A percentile compares a stretch with the other conserved stretches of the same genome.
Conservation (phyloP, 2,888 invertebrate species). For the Ectemnius lituratus region DNA sequence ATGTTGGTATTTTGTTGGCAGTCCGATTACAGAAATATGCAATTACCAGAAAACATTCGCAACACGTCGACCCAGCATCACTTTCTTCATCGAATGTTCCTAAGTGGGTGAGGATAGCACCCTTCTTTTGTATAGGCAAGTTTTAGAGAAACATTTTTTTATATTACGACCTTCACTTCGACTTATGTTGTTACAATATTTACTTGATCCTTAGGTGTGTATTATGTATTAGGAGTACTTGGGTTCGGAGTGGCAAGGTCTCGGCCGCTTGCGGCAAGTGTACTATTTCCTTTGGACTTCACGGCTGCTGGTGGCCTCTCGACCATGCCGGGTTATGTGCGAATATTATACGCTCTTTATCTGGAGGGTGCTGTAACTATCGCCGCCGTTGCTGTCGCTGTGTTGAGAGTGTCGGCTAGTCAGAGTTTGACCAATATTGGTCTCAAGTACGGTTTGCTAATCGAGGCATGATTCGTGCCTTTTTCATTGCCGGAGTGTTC, state of each 20-base stretch:
- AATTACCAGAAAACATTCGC: slow-evolving; percentile 55
- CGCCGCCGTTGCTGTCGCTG: slow-evolving; percentile 81
- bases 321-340: slow-evolving; percentile 80
- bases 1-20: slow-evolving; percentile 79
- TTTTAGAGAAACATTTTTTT: neutral
- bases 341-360: slow-evolving; percentile 84
- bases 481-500: too few species aligned
- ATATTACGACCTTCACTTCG: too few species aligned
- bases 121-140: slow-evolving; percentile 70
- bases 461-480: slow-evolving; percentile 67
- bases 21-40: slow-evolving; percentile 78
- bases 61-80: slow-evolving; percentile 31
- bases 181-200: neutral
- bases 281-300: slow-evolving; percentile 85
- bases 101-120: slow-evolving; percentile 70
- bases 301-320: slow-evolving; percentile 85
- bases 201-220: slow-evolving; percentile 69
- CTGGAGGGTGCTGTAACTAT: slow-evolving; percentile 84
- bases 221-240: slow-evolving; percentile 82
- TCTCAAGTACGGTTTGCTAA: slow-evolving; percentile 79
- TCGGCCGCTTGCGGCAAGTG: slow-evolving; percentile 79
- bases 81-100: slow-evolving; percentile 61
- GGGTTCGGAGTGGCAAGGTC: slow-evolving; percentile 82
- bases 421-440: slow-evolving; percentile 80
- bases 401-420: slow-evolving; percentile 81